phyloP scores from a whole-genome alignment of 92 coral and sea anemone species.

The Zoanthus gigantus region DNA sequence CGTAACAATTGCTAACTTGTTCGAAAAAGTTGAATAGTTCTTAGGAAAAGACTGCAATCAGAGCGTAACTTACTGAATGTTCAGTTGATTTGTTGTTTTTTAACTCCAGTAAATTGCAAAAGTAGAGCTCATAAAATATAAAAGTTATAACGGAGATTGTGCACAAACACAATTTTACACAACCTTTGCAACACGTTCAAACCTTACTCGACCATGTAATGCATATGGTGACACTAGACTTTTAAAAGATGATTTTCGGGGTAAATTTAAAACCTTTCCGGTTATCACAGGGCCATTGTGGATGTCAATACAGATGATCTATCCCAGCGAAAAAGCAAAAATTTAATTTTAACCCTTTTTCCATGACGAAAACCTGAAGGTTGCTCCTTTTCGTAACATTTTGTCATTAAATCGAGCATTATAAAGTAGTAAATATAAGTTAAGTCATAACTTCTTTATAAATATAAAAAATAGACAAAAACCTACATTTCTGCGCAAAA shows the following conservation, averaged over 20 bases:
- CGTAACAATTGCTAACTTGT: slow-evolving; percentile 36
- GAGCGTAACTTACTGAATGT: background rate
- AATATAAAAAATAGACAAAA: too few species aligned
- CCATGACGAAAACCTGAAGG: slow-evolving; percentile 33
- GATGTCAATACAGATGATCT: slow-evolving; percentile 12
- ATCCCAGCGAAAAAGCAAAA: slow-evolving; percentile 14
- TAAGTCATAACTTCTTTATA: too few species aligned
- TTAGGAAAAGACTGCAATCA: slow-evolving; percentile 2
- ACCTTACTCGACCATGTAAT: slow-evolving; percentile 34
- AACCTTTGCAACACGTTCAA: slow-evolving; percentile 19
- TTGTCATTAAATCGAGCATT: too few species aligned
- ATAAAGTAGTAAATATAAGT: too few species aligned
- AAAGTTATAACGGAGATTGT: slow-evolving; percentile 18
- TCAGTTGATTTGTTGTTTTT: background rate
- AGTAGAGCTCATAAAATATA: slow-evolving; percentile 5
- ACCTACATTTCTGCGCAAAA: too few species aligned
- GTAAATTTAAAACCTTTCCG: too few species aligned
- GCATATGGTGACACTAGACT: slow-evolving; percentile 23
- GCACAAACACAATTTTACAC: slow-evolving; percentile 20
- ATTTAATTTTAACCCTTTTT: too few species aligned
- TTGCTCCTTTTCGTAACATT: too few species aligned
- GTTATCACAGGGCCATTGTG: slow-evolving; percentile 37
- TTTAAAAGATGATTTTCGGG: background rate
- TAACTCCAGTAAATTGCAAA: background rate
- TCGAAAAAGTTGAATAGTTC: slow-evolving; percentile 36